Evolutionary conservation across 2,888 invertebrate species (phyloP).

Genomic region (Artemia sp.): DNA sequence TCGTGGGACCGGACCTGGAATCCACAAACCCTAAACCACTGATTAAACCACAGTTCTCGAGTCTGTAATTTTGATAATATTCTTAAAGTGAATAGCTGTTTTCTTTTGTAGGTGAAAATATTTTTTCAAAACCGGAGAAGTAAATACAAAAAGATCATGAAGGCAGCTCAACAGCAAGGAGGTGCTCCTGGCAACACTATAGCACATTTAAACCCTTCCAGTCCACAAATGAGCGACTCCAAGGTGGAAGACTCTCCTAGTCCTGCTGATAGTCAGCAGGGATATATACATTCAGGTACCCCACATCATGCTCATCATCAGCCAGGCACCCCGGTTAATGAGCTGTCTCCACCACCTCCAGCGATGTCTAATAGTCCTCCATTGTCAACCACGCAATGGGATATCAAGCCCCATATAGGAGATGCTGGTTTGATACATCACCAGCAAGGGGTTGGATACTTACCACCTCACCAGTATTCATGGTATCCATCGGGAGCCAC

Average conservation of each 20-base stretch:
- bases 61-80: too few relatives aligned
- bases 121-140: conserved; percentile 97
- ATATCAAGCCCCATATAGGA: conserved; percentile 31
- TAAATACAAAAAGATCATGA: conserved; percentile 98
- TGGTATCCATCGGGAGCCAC: conserved; percentile 15
- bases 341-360: conserved; percentile 41
- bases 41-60: too few relatives aligned
- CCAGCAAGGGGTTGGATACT: conserved; percentile 5
- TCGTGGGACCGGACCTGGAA: too few relatives aligned
- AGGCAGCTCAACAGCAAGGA: conserved; percentile 66
- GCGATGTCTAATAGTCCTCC: conserved; percentile 32
- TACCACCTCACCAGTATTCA: background rate
- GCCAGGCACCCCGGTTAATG: conserved; percentile 47
- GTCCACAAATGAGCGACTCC: conserved; percentile 27
- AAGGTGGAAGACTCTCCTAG: conserved; percentile 21
- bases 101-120: conserved; percentile 70
- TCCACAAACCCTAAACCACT: too few relatives aligned
- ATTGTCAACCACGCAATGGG: conserved; percentile 30
- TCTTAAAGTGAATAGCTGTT: conserved; percentile 23
- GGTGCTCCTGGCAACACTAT: conserved; percentile 39
- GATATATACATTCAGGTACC: conserved; percentile 10
- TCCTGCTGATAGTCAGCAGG: conserved; percentile 25
- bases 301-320: conserved; percentile 19
- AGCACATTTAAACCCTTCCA: conserved; percentile 30
- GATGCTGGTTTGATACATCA: conserved; percentile 17